These are phyloP conservation scores for Gallinago undulata DNA, from an alignment of 2,113 vertebrate genomes.

Conservation along the genomic window DNA sequence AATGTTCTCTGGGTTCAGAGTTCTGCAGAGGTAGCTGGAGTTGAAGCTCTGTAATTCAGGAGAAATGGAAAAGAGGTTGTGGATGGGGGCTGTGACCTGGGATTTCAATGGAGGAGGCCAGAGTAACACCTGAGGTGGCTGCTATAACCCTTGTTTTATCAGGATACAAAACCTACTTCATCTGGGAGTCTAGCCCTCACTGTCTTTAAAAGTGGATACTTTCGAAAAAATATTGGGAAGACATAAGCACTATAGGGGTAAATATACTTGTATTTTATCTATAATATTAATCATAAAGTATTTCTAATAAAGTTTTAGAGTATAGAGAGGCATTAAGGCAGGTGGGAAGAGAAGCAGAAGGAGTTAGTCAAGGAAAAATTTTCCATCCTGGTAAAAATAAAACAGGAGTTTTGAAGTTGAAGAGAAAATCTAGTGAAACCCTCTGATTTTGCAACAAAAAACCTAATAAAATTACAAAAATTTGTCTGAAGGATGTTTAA, in stretches of 20 bases:
- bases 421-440: not conserved
- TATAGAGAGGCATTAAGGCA: not conserved
- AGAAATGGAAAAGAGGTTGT: not conserved
- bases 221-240: not conserved
- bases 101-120: not conserved
- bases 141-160: fast-evolving
- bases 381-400: not conserved
- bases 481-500: not conserved
- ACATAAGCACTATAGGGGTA: not conserved
- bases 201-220: not conserved
- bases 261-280: not conserved
- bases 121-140: not conserved
- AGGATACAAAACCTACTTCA: not conserved
- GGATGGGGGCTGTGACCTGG: not conserved
- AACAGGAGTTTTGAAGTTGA: not conserved
- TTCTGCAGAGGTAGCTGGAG: not conserved
- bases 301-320: not conserved
- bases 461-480: not conserved
- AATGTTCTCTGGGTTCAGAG: fast-evolving
- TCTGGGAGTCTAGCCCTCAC: not conserved
- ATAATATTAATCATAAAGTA: not conserved
- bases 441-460: not conserved
- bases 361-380: not conserved
- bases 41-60: not conserved
- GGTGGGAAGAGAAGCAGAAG: not conserved